A percentile compares a stretch with the other conserved stretches of the same genome.
Conservation (phyloP, 2,113 vertebrate species). For the Nematolebias whitei region DNA sequence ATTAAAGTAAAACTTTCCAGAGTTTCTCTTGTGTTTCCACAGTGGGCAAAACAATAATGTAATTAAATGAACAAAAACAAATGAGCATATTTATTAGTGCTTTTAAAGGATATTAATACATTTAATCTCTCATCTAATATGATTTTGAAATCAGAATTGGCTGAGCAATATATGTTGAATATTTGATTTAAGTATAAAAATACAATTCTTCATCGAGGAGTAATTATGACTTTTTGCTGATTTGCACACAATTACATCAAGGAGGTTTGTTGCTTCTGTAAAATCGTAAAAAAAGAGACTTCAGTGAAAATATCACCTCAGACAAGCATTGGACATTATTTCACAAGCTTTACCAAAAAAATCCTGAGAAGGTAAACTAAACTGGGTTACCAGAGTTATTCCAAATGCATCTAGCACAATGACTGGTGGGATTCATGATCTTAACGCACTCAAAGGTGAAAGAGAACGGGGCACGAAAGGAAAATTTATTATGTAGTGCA, state of each 20-base stretch:
- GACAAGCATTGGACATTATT: too few species aligned
- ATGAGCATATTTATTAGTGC: too few species aligned
- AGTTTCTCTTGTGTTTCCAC: too few species aligned
- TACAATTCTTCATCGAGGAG: background rate
- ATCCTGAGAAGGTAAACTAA: background rate
- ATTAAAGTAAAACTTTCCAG: too few species aligned
- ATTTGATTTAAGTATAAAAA: background rate
- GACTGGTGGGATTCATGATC: constrained; percentile 15
- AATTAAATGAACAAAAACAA: too few species aligned
- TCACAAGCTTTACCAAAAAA: too few species aligned
- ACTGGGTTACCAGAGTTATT: constrained; percentile 19
- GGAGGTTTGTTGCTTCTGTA: background rate
- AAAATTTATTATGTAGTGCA: constrained; percentile 40
- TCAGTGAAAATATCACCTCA: too few species aligned
- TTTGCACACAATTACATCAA: background rate
- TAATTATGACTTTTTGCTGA: background rate
- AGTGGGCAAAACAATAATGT: too few species aligned
- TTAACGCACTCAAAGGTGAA: constrained; percentile 15
- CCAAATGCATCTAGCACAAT: constrained; percentile 29
- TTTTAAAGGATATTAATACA: too few species aligned
- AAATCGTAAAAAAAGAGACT: background rate
- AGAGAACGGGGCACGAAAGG: constrained; percentile 27
- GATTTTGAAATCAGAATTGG: too few species aligned
- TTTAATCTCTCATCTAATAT: too few species aligned
- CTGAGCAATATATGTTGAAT: too few species aligned